Base-by-base conservation (phyloP, 2,888 invertebrate genomes). In the Chamaedrilus cognettii region DNA sequence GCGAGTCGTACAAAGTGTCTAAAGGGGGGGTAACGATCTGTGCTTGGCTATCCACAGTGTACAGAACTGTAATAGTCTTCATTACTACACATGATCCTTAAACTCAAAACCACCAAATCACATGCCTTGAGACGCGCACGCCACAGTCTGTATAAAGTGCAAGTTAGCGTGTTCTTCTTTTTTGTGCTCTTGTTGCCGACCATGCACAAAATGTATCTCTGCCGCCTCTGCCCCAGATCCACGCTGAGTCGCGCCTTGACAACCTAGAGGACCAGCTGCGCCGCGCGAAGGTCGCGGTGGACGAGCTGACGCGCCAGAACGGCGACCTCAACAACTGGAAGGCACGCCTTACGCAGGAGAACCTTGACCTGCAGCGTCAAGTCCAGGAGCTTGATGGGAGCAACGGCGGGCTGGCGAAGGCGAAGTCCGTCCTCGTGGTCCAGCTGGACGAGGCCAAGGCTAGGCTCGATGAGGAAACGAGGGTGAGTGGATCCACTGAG, bases 381-480 rank as follows among this genome's bases (percentile, higher is more conserved):
- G 91, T 97, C 84, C 91, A 91, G 83, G 99, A 99, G 86, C 87
- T 97, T 78, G 91, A 92, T 87, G 90, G 96, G 84, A 95, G 92
- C 86, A 96, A 97, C 84, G 97, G 96, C 83, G 96, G 96, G 86
- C 86, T 98, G 82, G 95, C 94, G 87, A 94, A 98, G 86, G 94
- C 96, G 76, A 92, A 80, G 73, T 72, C 77, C 57, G 76, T 76
- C 64, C 80, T 83, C 58, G 80, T 81, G 71, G 69, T 74, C 65
- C 72, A 72, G 42, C 69, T 77, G 42, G 84, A 84, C 67, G 84
- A 84, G 70, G 72, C 78, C 70, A 84, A 81, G 78, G 75, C 80
- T 67, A 72, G 72, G 62, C 72, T 80, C 55, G 83, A 84, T 70
- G 70, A 70, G 30, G 67, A 62, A n/a, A 34, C 51, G 11, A 33